phyloP scores from a whole-genome alignment of 2,888 invertebrate genomes.

The Folsomia manolachei region DNA sequence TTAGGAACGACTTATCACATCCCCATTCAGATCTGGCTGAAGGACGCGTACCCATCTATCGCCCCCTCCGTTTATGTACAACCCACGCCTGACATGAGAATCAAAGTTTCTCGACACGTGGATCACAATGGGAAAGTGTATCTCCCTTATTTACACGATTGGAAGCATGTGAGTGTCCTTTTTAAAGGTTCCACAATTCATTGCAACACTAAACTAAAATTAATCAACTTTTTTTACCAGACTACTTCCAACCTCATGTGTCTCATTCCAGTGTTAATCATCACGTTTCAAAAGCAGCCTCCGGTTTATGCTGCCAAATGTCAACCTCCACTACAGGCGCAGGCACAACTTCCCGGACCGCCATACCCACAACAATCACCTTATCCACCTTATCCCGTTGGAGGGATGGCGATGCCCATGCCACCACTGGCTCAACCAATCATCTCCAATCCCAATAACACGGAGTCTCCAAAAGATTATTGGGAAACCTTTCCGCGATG shows the following conservation, averaged over 20 bases:
- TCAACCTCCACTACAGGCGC: conserved; percentile 51
- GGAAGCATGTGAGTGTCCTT: conserved; percentile 66
- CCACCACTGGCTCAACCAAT: too few relatives aligned
- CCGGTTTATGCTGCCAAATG: conserved; percentile 74
- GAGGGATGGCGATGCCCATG: conserved; percentile 50
- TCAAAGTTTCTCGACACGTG: conserved; percentile 90
- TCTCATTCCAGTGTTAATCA: conserved; percentile 84
- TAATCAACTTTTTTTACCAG: conserved; percentile 32
- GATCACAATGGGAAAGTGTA: conserved; percentile 95
- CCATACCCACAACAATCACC: conserved; percentile 35
- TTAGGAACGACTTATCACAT: conserved; percentile 83
- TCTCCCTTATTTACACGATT: conserved; percentile 93
- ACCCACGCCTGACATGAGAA: conserved; percentile 92
- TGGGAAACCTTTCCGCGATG: too few relatives aligned
- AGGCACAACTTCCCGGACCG: conserved; percentile 53
- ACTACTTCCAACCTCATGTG: conserved; percentile 75
- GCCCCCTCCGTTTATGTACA: conserved; percentile 74
- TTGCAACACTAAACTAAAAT: neutral
- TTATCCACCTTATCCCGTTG: conserved; percentile 37
- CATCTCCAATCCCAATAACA: too few relatives aligned
- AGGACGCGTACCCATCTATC: conserved; percentile 95
- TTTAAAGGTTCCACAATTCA: conserved; percentile 17
- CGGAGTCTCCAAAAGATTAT: too few relatives aligned
- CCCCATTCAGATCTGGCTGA: conserved; percentile 91
- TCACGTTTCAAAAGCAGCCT: conserved; percentile 90